Evolutionary conservation across 2,113 vertebrate species (phyloP).

Genomic region (Brienomyrus longianalis): DNA sequence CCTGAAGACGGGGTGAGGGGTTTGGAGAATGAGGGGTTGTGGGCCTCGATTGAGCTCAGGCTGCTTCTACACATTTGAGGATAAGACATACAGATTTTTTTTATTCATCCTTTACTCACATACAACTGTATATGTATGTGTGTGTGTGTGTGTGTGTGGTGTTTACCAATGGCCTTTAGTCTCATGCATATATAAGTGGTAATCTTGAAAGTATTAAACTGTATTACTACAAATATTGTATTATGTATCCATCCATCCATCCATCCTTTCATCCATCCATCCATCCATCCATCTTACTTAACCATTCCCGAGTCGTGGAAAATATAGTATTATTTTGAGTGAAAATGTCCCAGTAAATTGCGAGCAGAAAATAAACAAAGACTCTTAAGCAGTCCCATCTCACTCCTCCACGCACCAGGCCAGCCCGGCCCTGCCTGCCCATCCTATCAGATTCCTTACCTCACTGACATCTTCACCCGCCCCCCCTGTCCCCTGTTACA

Average conservation of each 20-base stretch:
- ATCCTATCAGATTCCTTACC: not conserved
- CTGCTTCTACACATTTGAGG: not conserved
- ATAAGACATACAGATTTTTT: not conserved
- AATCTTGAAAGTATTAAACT: not conserved
- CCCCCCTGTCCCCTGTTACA: not conserved
- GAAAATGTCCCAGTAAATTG: not conserved
- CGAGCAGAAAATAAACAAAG: not conserved
- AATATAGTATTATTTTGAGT: not conserved
- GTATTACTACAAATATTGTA: not conserved
- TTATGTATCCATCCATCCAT: not conserved
- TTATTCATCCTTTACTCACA: not conserved
- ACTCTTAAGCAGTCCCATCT: not conserved
- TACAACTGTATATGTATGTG: not conserved
- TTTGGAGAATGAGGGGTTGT: not conserved
- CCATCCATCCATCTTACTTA: not conserved
- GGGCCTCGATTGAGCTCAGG: not conserved
- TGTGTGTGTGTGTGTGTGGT: not conserved
- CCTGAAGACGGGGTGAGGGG: slow-evolving; percentile 39
- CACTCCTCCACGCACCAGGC: not conserved
- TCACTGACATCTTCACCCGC: not conserved
- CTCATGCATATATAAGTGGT: not conserved
- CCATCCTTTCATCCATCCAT: not conserved
- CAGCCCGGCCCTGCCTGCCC: not conserved
- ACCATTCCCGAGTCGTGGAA: not conserved
- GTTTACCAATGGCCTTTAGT: not conserved